Evolutionary conservation across 2,113 vertebrate species (phyloP), one percentile per base, ranked within the genome.

Genomic region (Nyctereutes procyonoides): DNA sequence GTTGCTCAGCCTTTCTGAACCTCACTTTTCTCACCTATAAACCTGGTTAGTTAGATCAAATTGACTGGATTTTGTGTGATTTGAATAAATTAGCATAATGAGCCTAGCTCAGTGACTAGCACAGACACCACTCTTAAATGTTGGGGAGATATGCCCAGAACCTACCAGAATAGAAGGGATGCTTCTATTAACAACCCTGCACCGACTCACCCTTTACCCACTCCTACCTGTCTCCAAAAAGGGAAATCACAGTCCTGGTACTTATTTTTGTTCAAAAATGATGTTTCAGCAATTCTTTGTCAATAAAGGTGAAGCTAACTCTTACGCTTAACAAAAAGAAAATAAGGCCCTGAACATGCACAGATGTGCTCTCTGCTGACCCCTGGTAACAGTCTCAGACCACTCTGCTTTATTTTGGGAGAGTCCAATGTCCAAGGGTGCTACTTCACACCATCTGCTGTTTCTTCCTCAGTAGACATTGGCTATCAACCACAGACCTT

Each of bases 341-440:
- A 85, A 51, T 9, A 22, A 20, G 3, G 20, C 10, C 24, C 56
- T 24, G 20, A 26, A 65, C 11, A 56, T 20, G 6, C 16, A 32
- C 0, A 10, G 5, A 10, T 24, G 32, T 43, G 9, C 14, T 58
- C 28, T 53, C 56, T n/a, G 3, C 35, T 83, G 74, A 14, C 67
- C 19, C 28, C 10, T n/a, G 1, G n/a, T 15, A 56, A 32, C 7
- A 4, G 5, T 65, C 30, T 48, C 53, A 20, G 48, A 2, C 15
- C 7, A 8, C 22, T 53, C 79, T 12, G 48, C 58, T 43, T 9
- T 26, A 12, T 11, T 24, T 26, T 32, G 3, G 20, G 4, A 79
- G 20, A 17, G 6, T 43, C 43, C 15, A 0, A 1, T 2, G 2
- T 5, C n/a, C 43, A 2, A 2, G 1, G 14, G 3, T 8, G 22